Percentiles rank a stretch among this genome's conserved stretches.
Evolutionary conservation across 2,888 invertebrate species (phyloP).

Genomic region (Epinotia nisella): DNA sequence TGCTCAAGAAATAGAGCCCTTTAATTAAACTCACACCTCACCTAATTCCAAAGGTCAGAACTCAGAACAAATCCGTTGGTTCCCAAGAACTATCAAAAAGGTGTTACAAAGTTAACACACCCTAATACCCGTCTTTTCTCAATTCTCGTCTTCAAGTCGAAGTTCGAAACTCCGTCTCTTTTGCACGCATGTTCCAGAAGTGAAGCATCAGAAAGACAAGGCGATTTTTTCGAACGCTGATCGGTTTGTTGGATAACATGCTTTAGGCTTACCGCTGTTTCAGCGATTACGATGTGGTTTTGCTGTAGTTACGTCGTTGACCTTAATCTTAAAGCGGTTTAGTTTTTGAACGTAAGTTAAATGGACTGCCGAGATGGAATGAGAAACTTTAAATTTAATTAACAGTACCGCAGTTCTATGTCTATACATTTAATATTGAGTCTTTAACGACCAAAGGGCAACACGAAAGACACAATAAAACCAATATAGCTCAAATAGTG

Average conservation of each 20-base stretch:
- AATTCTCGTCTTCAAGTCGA: not conserved
- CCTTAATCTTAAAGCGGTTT: constrained; percentile 22
- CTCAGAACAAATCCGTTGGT: not conserved
- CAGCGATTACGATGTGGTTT: constrained; percentile 26
- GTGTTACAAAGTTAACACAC: constrained; percentile 28
- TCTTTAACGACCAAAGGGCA: not conserved
- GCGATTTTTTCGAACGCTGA: constrained; percentile 2
- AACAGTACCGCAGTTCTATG: no score
- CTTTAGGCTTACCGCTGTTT: constrained; percentile 25
- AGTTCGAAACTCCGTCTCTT: not conserved
- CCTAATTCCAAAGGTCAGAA: no score
- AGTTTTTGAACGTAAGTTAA: constrained; percentile 2
- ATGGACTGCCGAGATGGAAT: not conserved
- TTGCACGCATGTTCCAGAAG: not conserved
- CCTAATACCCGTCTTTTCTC: not conserved
- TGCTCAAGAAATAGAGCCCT: no score
- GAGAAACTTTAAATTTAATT: no score
- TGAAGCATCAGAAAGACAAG: not conserved
- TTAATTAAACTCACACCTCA: no score
- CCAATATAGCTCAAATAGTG: not conserved
- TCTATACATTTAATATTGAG: no score
- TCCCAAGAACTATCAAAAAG: constrained; percentile 31
- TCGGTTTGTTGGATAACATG: constrained; percentile 34
- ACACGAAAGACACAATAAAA: not conserved
- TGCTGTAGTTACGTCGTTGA: constrained; percentile 12